These are phyloP conservation scores for Archips xylosteana DNA, from an alignment of 2,888 invertebrate genomes.

Conservation along the genomic window DNA sequence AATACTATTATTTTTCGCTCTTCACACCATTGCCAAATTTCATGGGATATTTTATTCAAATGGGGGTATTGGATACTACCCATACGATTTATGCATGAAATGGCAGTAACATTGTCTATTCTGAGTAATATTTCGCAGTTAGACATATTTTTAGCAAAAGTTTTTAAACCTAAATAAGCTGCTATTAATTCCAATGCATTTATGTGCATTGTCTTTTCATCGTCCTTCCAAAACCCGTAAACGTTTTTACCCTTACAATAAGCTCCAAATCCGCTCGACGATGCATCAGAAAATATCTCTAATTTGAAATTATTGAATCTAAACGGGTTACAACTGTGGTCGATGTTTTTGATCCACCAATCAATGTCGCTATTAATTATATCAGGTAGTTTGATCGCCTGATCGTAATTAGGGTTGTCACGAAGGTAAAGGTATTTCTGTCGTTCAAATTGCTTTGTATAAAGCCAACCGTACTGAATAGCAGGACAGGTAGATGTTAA, in stretches of 20 bases:
- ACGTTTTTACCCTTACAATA: background rate
- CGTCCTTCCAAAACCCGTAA: background rate
- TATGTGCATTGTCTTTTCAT: conserved; percentile 30
- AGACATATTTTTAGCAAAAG: conserved; percentile 13
- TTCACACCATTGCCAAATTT: conserved; percentile 40
- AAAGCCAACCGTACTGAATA: background rate
- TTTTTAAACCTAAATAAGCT: conserved; percentile 32
- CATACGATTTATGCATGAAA: conserved; percentile 40
- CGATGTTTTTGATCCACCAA: background rate
- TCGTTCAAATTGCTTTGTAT: background rate
- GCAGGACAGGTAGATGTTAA: background rate
- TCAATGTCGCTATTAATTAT: background rate
- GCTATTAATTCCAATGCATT: conserved; percentile 12
- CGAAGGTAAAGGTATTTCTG: background rate
- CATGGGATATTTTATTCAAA: conserved; percentile 24
- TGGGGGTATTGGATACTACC: conserved; percentile 37
- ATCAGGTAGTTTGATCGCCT: background rate
- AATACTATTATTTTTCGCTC: conserved; percentile 22
- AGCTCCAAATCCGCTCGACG: conserved; percentile 21
- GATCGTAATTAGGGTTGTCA: background rate
- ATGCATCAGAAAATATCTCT: conserved; percentile 15
- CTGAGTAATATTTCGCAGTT: conserved; percentile 4
- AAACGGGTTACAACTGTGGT: background rate
- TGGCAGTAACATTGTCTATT: conserved; percentile 33
- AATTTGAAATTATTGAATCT: background rate